Base-by-base conservation (phyloP, 2,888 invertebrate species). In the Pyrocoelia pectoralis region DNA sequence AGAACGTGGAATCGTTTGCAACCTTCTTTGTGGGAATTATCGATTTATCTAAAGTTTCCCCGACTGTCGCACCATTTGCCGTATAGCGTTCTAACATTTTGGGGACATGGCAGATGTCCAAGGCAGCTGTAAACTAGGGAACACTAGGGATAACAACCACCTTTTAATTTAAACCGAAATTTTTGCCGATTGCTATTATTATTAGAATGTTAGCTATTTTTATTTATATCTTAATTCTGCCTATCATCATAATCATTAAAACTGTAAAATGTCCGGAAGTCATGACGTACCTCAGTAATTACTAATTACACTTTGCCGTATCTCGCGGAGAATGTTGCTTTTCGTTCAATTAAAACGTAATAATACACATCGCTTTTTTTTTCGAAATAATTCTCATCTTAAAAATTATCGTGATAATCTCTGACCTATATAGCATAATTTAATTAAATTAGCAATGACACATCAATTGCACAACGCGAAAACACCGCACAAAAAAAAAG, bases 251-350 rank as follows among this genome's bases (percentile, higher is more conserved):
- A 33, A 33, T 46, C 46, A 46, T 46, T 46, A 46, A 46, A 46
- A 46, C 46, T 46, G 46, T 46, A 46, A 46, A 46, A 46, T 17
- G 5, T 46, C 17, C 46, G 46, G 46, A 46, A 46, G 19, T 18
- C 15, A 46, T 18, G 46, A 46, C 46, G 15, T 15, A 17, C 15
- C 9, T 8, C 8, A 5, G 10, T 46, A 46, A 46, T 46, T 46
- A 18, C 2, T 41, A 41, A 41, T 41, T 12, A 14, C 38, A 9
- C 4, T 33, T 8, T n/a, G n/a, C 33, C 2, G n/a, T 8, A 33
- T 33, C 33, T 8, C 33, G 33, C 17, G 46, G 17, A 46, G 12
- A 15, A 43, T 13, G 43, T 43, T 3, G 43, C 17, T 17, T 46
- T 46, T 46, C 15, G 46, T 18, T 46, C 3, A 46, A 46, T 46